These are phyloP conservation scores for Callithrix jacchus DNA, from an alignment of 2,113 vertebrate species.

Conservation along the genomic window DNA sequence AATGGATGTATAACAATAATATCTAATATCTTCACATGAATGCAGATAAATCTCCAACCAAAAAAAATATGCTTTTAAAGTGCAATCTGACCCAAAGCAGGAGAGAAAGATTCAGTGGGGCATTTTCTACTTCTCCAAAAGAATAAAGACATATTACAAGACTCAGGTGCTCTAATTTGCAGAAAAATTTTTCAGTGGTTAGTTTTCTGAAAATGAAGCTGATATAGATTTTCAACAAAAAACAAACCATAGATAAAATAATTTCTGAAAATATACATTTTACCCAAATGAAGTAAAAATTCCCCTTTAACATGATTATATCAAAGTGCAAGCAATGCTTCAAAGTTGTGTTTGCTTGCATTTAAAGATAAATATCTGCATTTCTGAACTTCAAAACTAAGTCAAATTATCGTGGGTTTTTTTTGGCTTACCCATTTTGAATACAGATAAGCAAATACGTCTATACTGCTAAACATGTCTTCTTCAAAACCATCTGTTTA, in stretches of 20 bases:
- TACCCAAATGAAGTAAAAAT: constrained; percentile 35
- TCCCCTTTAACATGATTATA: not conserved
- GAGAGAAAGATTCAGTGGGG: not conserved
- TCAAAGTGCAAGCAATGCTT: not conserved
- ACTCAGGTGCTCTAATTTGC: not conserved
- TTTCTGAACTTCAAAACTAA: constrained; percentile 26
- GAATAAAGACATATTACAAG: not conserved
- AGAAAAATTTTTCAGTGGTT: not conserved
- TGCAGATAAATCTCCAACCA: not conserved
- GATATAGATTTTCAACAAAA: not conserved
- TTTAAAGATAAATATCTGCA: constrained; percentile 3
- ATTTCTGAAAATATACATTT: not conserved
- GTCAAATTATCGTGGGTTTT: not conserved
- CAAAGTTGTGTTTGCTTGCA: not conserved
- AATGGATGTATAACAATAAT: not conserved
- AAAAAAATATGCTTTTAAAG: not conserved
- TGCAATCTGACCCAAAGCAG: not conserved
- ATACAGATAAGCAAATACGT: too few species aligned
- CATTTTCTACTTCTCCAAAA: not conserved
- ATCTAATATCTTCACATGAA: not conserved
- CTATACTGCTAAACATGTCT: not conserved
- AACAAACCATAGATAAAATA: not conserved
- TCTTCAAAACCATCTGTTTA: constrained; percentile 1
- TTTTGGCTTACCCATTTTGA: not conserved
- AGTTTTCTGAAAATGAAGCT: constrained; percentile 24